Base-by-base conservation (phyloP, 1,140 invertebrate species). In the Drosophila pruinosa region DNA sequence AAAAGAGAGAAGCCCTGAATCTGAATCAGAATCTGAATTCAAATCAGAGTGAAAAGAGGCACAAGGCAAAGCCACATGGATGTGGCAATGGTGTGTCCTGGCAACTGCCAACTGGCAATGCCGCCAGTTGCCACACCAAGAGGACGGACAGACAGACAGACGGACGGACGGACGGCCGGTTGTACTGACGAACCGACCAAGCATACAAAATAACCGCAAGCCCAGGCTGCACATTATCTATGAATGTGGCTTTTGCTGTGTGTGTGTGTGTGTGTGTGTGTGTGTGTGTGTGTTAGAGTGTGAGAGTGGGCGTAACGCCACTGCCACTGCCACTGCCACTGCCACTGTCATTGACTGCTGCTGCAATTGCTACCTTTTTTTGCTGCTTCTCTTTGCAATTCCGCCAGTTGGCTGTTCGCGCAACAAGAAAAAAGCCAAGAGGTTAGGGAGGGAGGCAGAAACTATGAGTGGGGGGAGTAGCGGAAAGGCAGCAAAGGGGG, bases 151-250 rank as follows among this genome's bases (percentile, higher is more conserved):
- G n/a, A n/a, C 31, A 3, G 8, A 53, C 10, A 7, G 31, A 34
- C 10, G 0, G 52, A 15, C 14, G 8, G 48, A 17, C 4, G 5
- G 24, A 26, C 5, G 24, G 28, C 8, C 36, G 17, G 36, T 15
- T 39, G n/a, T 15, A 39, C 19, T 36, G 39, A 28, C 22, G 36
- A 73, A 81, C 76, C 80, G 68, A 71, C 81, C 62, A 77, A 86
- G 81, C 81, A 85, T 85, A 85, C 81, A 78, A 85, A 85, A 85
- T 85, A 85, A 86, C 81, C 81, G 48, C 81, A 85, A 86, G 64
- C 81, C 81, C 77, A 77, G 71, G 81, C 81, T 86, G 81, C 81
- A 85, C 81, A 85, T 85, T 85, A 85, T 85, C 81, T 85, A 85
- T 85, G 81, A 85, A 86, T 85, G 81, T 80, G 76, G 64, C 68